phyloP scores from a whole-genome alignment of 2,113 vertebrate species.

The Rhodinocichla rosea region DNA sequence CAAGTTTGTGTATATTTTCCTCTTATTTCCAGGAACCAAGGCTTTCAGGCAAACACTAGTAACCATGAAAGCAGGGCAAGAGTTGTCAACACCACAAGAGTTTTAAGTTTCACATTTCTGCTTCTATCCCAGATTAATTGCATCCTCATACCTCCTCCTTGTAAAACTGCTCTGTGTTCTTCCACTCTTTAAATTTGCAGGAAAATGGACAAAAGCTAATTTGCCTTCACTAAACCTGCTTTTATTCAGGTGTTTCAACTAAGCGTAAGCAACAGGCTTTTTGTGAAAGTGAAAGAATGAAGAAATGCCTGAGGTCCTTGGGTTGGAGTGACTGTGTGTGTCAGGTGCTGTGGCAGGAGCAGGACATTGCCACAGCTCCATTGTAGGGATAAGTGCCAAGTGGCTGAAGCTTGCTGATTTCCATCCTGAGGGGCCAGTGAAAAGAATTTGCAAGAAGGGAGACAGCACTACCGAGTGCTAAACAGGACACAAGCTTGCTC shows the following conservation, averaged over 20 bases:
- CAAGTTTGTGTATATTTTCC: background rate
- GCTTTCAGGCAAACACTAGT: background rate
- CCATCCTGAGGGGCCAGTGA: background rate
- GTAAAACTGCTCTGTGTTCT: background rate
- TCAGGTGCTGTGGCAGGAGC: background rate
- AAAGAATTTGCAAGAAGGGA: background rate
- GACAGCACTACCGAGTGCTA: background rate
- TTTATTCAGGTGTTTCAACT: background rate
- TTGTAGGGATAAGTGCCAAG: background rate
- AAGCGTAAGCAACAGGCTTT: background rate
- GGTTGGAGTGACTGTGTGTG: background rate
- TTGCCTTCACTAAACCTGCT: background rate
- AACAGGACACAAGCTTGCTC: background rate
- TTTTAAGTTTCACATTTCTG: background rate
- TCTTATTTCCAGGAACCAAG: background rate
- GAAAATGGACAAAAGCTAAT: background rate
- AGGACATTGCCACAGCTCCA: accelerated
- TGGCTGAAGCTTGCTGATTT: background rate
- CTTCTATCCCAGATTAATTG: background rate
- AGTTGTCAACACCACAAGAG: background rate
- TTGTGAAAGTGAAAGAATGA: background rate
- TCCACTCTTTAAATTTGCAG: background rate
- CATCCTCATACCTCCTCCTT: background rate
- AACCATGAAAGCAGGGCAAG: background rate
- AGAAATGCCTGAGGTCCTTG: background rate